Conservation (phyloP, 2,113 vertebrate genomes). For the Setophaga petechia region DNA sequence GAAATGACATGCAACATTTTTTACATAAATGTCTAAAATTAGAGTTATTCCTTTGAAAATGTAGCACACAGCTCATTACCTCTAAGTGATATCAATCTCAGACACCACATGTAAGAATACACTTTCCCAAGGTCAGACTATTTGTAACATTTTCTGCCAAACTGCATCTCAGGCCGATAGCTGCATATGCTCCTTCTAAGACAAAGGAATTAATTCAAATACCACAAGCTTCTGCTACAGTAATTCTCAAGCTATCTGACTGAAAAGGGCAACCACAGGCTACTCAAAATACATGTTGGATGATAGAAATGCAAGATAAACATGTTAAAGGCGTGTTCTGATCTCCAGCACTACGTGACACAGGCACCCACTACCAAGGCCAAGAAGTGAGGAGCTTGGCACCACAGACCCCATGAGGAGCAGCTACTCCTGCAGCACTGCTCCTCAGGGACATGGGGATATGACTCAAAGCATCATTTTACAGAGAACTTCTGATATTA, state of each 20-base stretch:
- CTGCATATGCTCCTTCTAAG: not conserved
- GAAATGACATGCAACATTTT: not conserved
- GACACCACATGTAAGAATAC: not conserved
- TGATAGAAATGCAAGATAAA: not conserved
- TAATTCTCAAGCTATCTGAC: conserved; percentile 10
- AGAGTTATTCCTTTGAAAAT: conserved; percentile 9
- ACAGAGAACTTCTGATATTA: not conserved
- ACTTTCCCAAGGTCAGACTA: not conserved
- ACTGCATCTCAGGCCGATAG: not conserved
- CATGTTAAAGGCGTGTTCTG: fast-evolving
- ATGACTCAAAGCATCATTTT: not conserved
- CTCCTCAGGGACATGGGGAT: not conserved
- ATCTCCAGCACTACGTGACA: fast-evolving
- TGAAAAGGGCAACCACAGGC: conserved; percentile 10
- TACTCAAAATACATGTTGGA: not conserved
- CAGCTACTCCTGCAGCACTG: not conserved
- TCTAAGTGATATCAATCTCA: not conserved
- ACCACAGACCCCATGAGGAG: not conserved
- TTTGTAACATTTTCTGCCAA: not conserved
- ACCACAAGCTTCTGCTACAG: not conserved
- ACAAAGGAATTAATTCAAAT: conserved; percentile 24
- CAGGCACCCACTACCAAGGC: not conserved
- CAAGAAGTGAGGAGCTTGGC: fast-evolving
- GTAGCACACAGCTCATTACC: conserved; percentile 12
- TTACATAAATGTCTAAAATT: not conserved